phyloP scores from a whole-genome alignment of 2,113 vertebrate species.

The Regulus satrapa region DNA sequence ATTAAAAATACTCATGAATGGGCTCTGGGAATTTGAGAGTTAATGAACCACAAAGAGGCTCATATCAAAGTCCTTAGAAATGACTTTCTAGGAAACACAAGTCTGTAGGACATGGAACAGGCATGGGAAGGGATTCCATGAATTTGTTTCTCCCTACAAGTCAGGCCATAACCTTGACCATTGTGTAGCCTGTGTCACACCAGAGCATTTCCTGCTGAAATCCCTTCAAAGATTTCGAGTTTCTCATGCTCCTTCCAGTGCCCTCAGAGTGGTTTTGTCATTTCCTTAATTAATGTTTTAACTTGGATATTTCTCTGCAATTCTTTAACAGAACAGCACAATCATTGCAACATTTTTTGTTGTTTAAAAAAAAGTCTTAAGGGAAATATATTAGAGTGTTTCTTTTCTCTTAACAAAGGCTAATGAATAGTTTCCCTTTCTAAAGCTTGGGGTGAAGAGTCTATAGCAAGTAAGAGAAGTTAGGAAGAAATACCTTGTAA shows the following conservation, averaged over 20 bases:
- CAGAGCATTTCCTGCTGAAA: not conserved
- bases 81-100: not conserved
- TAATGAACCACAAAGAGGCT: not conserved
- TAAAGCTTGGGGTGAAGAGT: not conserved
- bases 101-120: not conserved
- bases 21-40: not conserved
- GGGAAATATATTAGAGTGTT: not conserved
- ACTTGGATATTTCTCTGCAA: not conserved
- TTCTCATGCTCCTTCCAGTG: conserved; percentile 5
- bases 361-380: not conserved
- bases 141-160: not conserved
- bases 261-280: not conserved
- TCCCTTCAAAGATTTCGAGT: not conserved
- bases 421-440: not conserved
- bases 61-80: not conserved
- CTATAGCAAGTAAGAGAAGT: not conserved
- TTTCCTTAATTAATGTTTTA: not conserved
- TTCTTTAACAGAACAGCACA: not conserved
- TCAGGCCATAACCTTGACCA: not conserved
- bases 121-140: not conserved
- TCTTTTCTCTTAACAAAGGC: not conserved
- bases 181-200: not conserved
- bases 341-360: not conserved
- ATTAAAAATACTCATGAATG: not conserved
- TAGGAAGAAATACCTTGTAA: not conserved